Base-by-base conservation (phyloP, 2,888 invertebrate species). In the Idaea dimidiata region DNA sequence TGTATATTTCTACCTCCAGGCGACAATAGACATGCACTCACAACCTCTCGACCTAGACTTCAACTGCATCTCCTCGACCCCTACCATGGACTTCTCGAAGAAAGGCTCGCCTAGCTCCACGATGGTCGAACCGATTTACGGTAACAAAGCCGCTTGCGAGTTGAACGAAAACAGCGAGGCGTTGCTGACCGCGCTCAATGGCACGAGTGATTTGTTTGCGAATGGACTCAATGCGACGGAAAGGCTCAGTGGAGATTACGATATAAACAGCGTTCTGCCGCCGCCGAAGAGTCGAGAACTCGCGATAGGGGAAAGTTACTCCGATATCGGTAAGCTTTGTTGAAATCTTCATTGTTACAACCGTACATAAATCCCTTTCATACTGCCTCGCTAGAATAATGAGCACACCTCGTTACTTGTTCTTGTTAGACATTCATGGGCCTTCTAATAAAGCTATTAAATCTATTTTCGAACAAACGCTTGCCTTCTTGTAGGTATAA, bases 271-370 rank as follows among this genome's bases (percentile, higher is more conserved):
- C 14, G 92, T 93, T 1, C 75, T 93, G 66, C 93, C 93, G 14
- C 92, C 93, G 61, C 93, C 93, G 6, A 93, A 93, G 72, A 91
- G 81, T 65, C 77, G 93, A 59, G 93, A 93, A 74, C 74, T 93
- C n/a, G 93, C 93, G 2, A 93, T 93, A 62, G 93, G 93, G 57
- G 93, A 93, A 73, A 93, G 93, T 76, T 93, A 93, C 76, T 92
- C 93, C 2, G 93, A 93, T 83, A 91, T 93, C 63, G 93, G 93
- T 93, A 74, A 86, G 85, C 75, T 64, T 59, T 54, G 65, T 64
- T 62, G 59, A 57, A 61, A 55, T 60, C 8, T 43, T 43, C 43
- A 43, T 43, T 43, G 43, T 43, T 43, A 14, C 43, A 43, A 43
- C 2, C 2, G 10, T 43, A 8, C 43, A 10, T 43, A 43, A 43